These are phyloP conservation scores for Callipepla californica DNA, from an alignment of 2,113 vertebrate genomes.

Conservation along the genomic window DNA sequence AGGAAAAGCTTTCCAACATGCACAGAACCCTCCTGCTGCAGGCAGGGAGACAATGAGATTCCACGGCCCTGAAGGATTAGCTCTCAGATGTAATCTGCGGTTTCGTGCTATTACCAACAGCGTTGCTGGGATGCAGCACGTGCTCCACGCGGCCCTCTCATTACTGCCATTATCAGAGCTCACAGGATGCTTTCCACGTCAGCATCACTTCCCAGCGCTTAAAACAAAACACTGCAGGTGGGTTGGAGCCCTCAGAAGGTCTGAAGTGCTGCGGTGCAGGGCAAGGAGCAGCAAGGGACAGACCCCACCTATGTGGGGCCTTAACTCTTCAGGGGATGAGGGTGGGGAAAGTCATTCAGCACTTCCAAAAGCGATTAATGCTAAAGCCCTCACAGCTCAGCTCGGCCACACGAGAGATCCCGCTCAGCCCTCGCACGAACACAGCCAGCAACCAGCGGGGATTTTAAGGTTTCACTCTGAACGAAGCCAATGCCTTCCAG, in stretches of 20 bases:
- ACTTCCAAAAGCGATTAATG: not conserved
- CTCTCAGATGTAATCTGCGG: not conserved
- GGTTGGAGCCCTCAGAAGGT: not conserved
- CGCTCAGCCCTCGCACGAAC: not conserved
- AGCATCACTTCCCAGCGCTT: not conserved
- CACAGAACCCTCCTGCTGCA: not conserved
- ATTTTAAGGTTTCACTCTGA: conserved; percentile 35
- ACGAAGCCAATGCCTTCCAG: not conserved
- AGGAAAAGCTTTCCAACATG: not conserved
- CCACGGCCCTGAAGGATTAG: not conserved
- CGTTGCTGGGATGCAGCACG: not conserved
- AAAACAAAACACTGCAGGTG: not conserved
- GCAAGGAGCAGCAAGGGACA: not conserved
- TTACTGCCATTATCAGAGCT: not conserved
- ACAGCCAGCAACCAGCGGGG: not conserved
- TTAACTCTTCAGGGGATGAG: not conserved
- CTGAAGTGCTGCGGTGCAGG: too few relatives aligned
- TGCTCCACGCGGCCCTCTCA: not conserved
- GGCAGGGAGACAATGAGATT: not conserved
- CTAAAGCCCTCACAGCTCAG: not conserved
- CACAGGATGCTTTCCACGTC: not conserved
- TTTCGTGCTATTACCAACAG: not conserved
- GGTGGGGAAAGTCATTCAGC: not conserved
- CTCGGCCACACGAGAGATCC: not conserved
- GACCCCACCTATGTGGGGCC: not conserved